These are phyloP conservation scores for Oscheius sp. DNA, from an alignment of 1,140 invertebrate species.

Conservation along the genomic window DNA sequence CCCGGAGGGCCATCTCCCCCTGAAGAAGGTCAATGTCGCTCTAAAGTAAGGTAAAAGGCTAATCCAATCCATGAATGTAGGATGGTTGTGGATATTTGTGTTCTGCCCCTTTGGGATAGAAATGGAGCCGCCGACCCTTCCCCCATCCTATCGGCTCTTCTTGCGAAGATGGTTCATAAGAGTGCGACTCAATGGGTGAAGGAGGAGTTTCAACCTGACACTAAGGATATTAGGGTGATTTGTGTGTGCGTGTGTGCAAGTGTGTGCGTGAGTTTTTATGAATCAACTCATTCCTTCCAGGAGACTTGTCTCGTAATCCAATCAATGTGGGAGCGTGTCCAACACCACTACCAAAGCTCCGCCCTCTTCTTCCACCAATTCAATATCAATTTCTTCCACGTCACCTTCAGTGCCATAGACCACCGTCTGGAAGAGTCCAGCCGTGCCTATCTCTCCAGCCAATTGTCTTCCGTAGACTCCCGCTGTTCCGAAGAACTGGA, in stretches of 20 bases:
- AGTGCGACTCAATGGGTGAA: neutral
- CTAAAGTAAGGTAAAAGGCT: neutral
- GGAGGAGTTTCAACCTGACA: neutral
- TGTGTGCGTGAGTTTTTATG: no score
- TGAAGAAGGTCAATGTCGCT: neutral
- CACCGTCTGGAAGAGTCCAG: neutral
- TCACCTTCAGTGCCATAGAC: neutral
- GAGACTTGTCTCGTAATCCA: neutral
- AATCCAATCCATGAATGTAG: neutral
- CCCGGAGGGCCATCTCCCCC: neutral
- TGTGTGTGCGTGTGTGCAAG: no score
- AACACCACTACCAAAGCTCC: neutral
- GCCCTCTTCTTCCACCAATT: constrained; percentile 3
- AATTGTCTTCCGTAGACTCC: neutral
- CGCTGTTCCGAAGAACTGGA: neutral
- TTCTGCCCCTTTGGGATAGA: neutral
- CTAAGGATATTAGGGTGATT: neutral
- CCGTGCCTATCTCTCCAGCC: neutral
- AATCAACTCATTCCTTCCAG: no score
- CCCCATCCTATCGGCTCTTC: neutral
- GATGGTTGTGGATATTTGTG: neutral
- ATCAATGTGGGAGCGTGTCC: neutral
- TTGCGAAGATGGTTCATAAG: neutral
- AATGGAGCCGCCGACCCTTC: neutral
- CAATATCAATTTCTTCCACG: neutral